These are phyloP conservation scores for Aplocera efformata DNA, from an alignment of 2,888 invertebrate genomes.

Conservation along the genomic window DNA sequence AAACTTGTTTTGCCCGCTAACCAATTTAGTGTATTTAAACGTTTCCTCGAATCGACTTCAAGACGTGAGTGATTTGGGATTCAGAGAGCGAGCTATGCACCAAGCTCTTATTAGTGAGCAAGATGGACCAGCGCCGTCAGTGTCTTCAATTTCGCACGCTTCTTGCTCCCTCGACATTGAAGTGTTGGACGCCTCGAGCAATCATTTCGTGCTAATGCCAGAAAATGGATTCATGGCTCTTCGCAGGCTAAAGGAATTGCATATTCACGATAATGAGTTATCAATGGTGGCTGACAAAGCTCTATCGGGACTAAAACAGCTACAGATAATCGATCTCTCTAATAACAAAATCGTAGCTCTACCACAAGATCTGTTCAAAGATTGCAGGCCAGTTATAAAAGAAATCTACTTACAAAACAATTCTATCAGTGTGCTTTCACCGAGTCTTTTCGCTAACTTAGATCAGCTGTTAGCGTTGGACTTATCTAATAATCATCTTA, in stretches of 20 bases:
- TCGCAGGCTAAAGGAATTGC: constrained; percentile 87
- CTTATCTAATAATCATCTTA: constrained; percentile 91
- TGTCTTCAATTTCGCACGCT: constrained; percentile 62
- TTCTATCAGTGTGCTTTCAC: constrained; percentile 91
- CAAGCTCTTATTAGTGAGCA: constrained; percentile 84
- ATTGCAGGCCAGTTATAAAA: constrained; percentile 88
- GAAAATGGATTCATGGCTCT: constrained; percentile 90
- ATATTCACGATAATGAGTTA: constrained; percentile 93
- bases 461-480: constrained; percentile 90
- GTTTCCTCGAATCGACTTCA: constrained; percentile 93
- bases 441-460: constrained; percentile 91
- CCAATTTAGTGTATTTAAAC: constrained; percentile 89
- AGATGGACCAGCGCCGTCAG: constrained; percentile 67
- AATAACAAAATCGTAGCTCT: constrained; percentile 94
- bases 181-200: constrained; percentile 90
- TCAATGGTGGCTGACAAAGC: constrained; percentile 93
- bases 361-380: constrained; percentile 91
- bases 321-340: constrained; percentile 93
- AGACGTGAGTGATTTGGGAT: constrained; percentile 92
- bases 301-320: constrained; percentile 87
- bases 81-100: constrained; percentile 85
- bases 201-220: constrained; percentile 91
- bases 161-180: constrained; percentile 90
- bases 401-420: constrained; percentile 96
- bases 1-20: constrained; percentile 90